Percentiles rank a stretch among this genome's conserved stretches.
Conservation (phyloP, 1,140 invertebrate species). For the Battus philenor region DNA sequence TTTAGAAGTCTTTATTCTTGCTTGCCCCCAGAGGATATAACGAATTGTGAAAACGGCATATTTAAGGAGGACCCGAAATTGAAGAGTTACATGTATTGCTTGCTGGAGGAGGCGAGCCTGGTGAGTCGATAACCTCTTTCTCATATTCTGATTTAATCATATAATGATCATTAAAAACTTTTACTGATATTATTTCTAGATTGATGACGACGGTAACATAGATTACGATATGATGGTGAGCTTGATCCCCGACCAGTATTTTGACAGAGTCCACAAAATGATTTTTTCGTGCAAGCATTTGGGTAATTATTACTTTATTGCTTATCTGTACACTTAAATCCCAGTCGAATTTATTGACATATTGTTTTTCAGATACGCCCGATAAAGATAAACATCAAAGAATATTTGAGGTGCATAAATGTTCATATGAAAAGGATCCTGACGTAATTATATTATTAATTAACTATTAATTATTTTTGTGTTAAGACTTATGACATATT, state of each 20-base stretch:
- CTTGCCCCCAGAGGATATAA: conserved; percentile 69
- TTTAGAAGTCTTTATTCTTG: conserved; percentile 52
- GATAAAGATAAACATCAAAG: conserved; percentile 60
- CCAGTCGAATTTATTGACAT: not conserved
- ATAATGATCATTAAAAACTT: conserved; percentile 6
- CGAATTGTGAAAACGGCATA: conserved; percentile 74
- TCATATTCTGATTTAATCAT: conserved; percentile 40
- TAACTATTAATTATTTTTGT: not conserved
- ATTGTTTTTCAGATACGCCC: conserved; percentile 41
- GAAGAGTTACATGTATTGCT: conserved; percentile 76
- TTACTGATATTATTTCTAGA: conserved; percentile 29
- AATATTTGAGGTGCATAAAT: conserved; percentile 63
- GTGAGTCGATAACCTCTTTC: conserved; percentile 46
- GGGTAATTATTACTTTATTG: conserved; percentile 43
- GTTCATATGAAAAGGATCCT: conserved; percentile 55
- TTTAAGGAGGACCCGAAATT: conserved; percentile 73
- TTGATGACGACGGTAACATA: conserved; percentile 57
- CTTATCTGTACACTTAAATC: conserved; percentile 3
- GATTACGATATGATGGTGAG: conserved; percentile 73
- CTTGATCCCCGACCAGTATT: conserved; percentile 66
- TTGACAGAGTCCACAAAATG: conserved; percentile 56
- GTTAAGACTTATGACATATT: too few species aligned
- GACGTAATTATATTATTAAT: conserved; percentile 37
- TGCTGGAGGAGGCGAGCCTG: conserved; percentile 71
- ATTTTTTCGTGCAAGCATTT: conserved; percentile 59